Conservation (phyloP, 1,140 invertebrate genomes). For the Muscidifurax raptorellus region DNA sequence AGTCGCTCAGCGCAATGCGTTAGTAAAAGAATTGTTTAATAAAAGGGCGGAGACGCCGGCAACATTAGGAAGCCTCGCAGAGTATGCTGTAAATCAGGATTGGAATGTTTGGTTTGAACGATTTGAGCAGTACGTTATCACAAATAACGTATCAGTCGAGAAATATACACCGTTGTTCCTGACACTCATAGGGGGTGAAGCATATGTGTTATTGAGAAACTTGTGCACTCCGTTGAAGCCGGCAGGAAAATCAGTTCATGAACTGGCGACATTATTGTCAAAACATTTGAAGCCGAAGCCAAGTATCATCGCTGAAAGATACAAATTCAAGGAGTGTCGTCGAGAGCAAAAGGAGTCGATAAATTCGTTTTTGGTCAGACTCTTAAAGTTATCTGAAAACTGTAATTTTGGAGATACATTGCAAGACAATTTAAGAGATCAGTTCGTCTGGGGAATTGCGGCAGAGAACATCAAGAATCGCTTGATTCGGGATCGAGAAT, state of each 20-base stretch:
- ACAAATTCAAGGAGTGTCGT: too few species aligned
- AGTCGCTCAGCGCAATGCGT: too few species aligned
- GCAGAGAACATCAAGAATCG: conserved; percentile 6
- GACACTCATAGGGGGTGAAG: conserved; percentile 58
- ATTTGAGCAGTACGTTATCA: conserved; percentile 59
- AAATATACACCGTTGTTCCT: conserved; percentile 59
- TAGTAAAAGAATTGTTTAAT: too few species aligned
- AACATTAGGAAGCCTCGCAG: neutral
- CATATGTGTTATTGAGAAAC: conserved; percentile 46
- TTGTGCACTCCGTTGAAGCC: conserved; percentile 60
- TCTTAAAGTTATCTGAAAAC: conserved; percentile 38
- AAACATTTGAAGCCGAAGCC: conserved; percentile 61
- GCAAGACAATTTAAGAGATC: conserved; percentile 30
- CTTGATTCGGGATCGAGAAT: neutral
- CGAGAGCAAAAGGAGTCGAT: conserved; percentile 35
- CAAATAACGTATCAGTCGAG: conserved; percentile 53
- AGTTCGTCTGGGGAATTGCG: conserved; percentile 43
- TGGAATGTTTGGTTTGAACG: conserved; percentile 49
- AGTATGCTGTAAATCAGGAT: conserved; percentile 37
- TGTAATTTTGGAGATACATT: conserved; percentile 37
- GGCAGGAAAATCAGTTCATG: conserved; percentile 54
- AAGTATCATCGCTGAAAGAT: conserved; percentile 56
- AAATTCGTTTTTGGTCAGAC: conserved; percentile 22
- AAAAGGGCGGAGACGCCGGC: too few species aligned
- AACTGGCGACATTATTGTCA: conserved; percentile 58